These are phyloP conservation scores for Drosophila cracens DNA, from an alignment of 2,888 invertebrate species.

Conservation along the genomic window DNA sequence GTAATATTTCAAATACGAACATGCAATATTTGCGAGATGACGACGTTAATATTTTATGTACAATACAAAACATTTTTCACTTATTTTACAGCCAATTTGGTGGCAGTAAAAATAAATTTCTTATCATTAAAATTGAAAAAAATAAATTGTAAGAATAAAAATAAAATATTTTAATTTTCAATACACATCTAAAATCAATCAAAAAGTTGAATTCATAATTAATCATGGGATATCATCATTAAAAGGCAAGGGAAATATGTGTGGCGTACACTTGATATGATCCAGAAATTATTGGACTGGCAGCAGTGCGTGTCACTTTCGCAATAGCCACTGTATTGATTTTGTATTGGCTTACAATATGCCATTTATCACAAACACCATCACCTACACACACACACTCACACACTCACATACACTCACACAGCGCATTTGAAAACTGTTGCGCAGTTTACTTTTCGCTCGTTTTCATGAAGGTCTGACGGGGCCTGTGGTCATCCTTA, in stretches of 20 bases:
- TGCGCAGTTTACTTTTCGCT: slow-evolving; percentile 61
- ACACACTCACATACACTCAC: background rate
- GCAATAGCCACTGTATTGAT: slow-evolving; percentile 40
- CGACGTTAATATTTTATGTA: background rate
- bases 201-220: background rate
- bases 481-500: background rate
- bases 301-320: background rate
- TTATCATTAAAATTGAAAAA: background rate
- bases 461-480: slow-evolving; percentile 3
- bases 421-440: slow-evolving; percentile 61
- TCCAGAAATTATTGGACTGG: background rate
- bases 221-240: background rate
- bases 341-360: slow-evolving; percentile 50
- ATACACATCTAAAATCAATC: background rate
- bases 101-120: background rate
- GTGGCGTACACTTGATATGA: background rate
- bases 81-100: background rate
- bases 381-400: background rate
- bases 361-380: slow-evolving; percentile 33
- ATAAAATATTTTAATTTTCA: background rate
- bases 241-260: no score
- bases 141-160: background rate
- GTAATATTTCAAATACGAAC: slow-evolving; percentile 3
- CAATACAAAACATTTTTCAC: background rate
- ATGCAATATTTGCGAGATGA: background rate